Percentiles rank a stretch among this genome's conserved stretches.
Conservation (phyloP, 2,797 vertebrate species). For the Pampus argenteus region DNA sequence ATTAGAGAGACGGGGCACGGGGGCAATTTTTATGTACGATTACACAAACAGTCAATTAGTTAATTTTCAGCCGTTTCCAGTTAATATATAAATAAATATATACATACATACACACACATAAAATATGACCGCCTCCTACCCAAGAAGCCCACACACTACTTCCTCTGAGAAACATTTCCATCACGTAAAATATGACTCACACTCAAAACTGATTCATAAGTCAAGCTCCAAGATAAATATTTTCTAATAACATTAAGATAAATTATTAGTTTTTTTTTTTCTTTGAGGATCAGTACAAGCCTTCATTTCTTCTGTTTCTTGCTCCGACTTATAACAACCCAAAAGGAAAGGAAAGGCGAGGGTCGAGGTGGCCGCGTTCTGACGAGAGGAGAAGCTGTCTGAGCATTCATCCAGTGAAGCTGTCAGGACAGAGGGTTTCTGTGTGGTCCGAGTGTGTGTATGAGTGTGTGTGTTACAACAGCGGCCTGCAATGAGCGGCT, state of each 20-base stretch:
- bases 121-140: slow-evolving; percentile 5
- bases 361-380: slow-evolving; percentile 15
- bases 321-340: background rate
- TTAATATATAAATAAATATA: too few relatives aligned
- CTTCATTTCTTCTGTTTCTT: slow-evolving; percentile 11
- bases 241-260: slow-evolving; percentile 14
- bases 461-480: slow-evolving; percentile 15
- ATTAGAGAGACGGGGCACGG: background rate
- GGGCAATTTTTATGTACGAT: background rate
- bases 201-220: background rate
- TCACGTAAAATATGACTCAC: slow-evolving; percentile 13
- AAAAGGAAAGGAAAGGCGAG: slow-evolving; percentile 1
- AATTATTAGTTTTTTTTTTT: slow-evolving; percentile 20
- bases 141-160: slow-evolving; percentile 19
- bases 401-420: slow-evolving; percentile 31
- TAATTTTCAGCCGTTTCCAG: background rate
- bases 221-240: slow-evolving; percentile 17
- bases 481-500: slow-evolving; percentile 10
- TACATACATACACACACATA: slow-evolving; percentile 2
- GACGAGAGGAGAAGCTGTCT: slow-evolving; percentile 15
- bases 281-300: background rate
- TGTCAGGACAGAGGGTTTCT: slow-evolving; percentile 29
- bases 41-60: background rate
- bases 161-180: slow-evolving; percentile 27
- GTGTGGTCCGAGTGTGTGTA: slow-evolving; percentile 36